Percentiles rank a stretch among this genome's conserved stretches.
phyloP scores from a whole-genome alignment of 1,140 invertebrate genomes.

The Drosophila elegans region DNA sequence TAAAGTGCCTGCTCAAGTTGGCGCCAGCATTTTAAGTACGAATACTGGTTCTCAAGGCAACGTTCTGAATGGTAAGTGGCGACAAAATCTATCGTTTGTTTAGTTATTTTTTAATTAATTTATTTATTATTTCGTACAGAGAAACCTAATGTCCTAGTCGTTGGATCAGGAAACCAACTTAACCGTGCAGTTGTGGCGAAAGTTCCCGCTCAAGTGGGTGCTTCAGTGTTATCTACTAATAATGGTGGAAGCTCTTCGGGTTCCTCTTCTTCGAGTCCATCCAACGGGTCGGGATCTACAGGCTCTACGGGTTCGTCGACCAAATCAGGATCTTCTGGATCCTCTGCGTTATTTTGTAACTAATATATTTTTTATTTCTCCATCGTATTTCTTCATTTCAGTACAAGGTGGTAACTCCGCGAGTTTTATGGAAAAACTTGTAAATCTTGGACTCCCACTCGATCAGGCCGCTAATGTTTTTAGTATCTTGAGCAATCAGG shows the following conservation, averaged over 20 bases:
- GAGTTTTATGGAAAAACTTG: neutral
- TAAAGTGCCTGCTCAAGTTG: neutral
- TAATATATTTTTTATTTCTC: neutral
- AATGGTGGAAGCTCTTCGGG: neutral
- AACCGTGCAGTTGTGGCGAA: neutral
- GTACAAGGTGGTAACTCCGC: neutral
- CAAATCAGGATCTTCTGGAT: neutral
- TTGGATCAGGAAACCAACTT: neutral
- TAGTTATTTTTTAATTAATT: no score
- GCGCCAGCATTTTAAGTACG: neutral
- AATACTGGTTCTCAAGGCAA: neutral
- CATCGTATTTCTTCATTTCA: neutral
- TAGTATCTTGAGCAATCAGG: constrained; percentile 1
- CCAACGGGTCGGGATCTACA: neutral
- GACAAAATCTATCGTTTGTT: neutral
- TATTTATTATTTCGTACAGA: neutral
- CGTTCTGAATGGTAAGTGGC: neutral
- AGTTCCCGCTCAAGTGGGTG: neutral
- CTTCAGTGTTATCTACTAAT: neutral
- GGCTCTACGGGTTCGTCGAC: neutral
- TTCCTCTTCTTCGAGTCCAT: neutral
- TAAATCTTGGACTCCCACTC: neutral
- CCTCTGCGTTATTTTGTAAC: neutral
- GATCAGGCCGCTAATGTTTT: neutral
- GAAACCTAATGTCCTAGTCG: neutral